phyloP scores from a whole-genome alignment of 2,797 vertebrate genomes.

The Neostethus bicornis region DNA sequence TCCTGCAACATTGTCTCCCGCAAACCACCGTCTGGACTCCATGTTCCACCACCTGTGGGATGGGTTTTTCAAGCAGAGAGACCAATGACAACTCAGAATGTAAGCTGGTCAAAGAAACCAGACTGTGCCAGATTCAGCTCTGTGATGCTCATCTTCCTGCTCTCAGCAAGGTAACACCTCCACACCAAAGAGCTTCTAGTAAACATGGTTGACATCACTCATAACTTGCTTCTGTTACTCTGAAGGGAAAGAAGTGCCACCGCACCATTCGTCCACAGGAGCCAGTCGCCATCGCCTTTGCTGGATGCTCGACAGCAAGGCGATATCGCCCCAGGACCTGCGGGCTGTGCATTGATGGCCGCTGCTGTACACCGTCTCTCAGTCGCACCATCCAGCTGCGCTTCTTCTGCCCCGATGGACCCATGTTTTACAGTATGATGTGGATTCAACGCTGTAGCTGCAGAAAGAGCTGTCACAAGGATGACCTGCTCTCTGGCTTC shows the following conservation, averaged over 20 bases:
- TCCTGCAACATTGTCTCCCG: constrained; percentile 58
- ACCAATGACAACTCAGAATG: constrained; percentile 78
- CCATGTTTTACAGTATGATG: constrained; percentile 72
- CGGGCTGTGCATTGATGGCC: constrained; percentile 63
- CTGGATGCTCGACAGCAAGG: constrained; percentile 64
- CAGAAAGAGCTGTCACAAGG: constrained; percentile 26
- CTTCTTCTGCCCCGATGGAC: constrained; percentile 73
- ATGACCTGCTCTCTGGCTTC: constrained; percentile 28
- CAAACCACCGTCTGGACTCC: constrained; percentile 78
- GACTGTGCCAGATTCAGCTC: constrained; percentile 73
- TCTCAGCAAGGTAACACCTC: constrained; percentile 59
- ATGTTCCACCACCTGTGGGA: constrained; percentile 78
- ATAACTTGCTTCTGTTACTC: constrained; percentile 9
- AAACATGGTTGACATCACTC: background rate
- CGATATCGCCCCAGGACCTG: constrained; percentile 70
- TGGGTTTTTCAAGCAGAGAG: constrained; percentile 79
- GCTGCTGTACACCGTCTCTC: constrained; percentile 71
- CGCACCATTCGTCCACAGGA: constrained; percentile 54
- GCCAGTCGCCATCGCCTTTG: constrained; percentile 60
- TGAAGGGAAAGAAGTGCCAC: constrained; percentile 73
- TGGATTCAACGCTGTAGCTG: constrained; percentile 80
- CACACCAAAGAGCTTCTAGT: background rate
- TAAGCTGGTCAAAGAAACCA: constrained; percentile 70
- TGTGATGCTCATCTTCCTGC: constrained; percentile 56
- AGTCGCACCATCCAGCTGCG: constrained; percentile 69